These are phyloP conservation scores for Trachymyrmex cornetzi DNA, from an alignment of 1,140 invertebrate genomes.

Conservation along the genomic window DNA sequence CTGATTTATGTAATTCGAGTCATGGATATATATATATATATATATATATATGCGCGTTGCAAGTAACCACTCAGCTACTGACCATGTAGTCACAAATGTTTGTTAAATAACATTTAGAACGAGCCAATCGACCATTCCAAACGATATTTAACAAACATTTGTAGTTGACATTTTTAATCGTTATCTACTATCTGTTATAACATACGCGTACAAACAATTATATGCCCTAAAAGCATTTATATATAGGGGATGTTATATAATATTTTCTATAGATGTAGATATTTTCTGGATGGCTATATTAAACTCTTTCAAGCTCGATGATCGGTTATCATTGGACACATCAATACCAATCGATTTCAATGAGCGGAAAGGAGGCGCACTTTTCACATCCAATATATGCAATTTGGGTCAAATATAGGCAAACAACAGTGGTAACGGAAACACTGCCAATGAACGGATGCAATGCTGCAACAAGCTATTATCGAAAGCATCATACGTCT, in stretches of 20 bases:
- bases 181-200: neutral
- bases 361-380: neutral
- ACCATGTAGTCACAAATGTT: constrained; percentile 29
- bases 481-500: constrained; percentile 72
- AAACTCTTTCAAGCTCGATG: constrained; percentile 2
- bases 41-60: neutral
- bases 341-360: constrained; percentile 40
- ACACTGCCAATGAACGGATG: constrained; percentile 62
- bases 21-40: constrained; percentile 8
- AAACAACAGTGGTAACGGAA: constrained; percentile 40
- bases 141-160: constrained; percentile 52
- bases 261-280: neutral
- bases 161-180: constrained; percentile 25
- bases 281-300: neutral
- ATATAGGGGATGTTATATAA: neutral
- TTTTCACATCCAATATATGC: constrained; percentile 5
- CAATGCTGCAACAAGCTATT: constrained; percentile 50
- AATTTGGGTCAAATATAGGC: constrained; percentile 45
- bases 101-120: constrained; percentile 34
- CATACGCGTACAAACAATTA: neutral
- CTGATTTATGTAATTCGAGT: constrained; percentile 57
- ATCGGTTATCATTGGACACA: constrained; percentile 19
- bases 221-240: neutral
- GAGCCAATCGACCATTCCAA: neutral
- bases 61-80: constrained; percentile 8